Evolutionary conservation across 2,113 vertebrate species (phyloP).

Genomic region (Psettodes erumei): DNA sequence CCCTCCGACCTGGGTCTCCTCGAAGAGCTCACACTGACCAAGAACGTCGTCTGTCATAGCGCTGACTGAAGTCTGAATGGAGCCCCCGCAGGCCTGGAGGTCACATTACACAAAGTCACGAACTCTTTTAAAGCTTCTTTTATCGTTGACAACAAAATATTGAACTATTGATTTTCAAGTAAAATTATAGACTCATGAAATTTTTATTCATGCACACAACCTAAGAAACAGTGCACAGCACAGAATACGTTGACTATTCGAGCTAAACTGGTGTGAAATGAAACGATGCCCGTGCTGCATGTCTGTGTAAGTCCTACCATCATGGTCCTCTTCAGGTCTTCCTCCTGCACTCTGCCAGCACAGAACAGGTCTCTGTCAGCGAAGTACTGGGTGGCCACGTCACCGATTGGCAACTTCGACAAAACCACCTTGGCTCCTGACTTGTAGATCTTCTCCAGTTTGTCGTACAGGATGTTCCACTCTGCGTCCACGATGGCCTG

Average conservation of each 20-base stretch:
- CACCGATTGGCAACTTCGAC: constrained; percentile 95
- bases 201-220: neutral
- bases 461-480: constrained; percentile 98
- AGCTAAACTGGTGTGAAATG: too few species aligned
- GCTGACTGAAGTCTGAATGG: constrained; percentile 95
- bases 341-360: constrained; percentile 94
- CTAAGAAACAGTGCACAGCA: too few species aligned
- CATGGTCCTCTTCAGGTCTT: constrained; percentile 97
- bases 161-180: too few species aligned
- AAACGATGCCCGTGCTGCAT: neutral
- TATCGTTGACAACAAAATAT: neutral
- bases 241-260: too few species aligned
- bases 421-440: constrained; percentile 96
- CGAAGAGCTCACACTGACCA: constrained; percentile 92
- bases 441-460: constrained; percentile 92
- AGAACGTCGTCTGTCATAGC: constrained; percentile 88
- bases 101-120: constrained; percentile 22
- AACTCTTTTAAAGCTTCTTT: neutral
- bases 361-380: constrained; percentile 98
- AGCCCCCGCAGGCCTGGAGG: constrained; percentile 93
- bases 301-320: constrained; percentile 84
- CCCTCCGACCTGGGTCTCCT: constrained; percentile 95
- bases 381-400: constrained; percentile 97
- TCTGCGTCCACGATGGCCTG: constrained; percentile 98
- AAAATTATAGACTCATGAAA: neutral